Conservation (phyloP, 2,888 invertebrate genomes). For the Epinotia ramella region DNA sequence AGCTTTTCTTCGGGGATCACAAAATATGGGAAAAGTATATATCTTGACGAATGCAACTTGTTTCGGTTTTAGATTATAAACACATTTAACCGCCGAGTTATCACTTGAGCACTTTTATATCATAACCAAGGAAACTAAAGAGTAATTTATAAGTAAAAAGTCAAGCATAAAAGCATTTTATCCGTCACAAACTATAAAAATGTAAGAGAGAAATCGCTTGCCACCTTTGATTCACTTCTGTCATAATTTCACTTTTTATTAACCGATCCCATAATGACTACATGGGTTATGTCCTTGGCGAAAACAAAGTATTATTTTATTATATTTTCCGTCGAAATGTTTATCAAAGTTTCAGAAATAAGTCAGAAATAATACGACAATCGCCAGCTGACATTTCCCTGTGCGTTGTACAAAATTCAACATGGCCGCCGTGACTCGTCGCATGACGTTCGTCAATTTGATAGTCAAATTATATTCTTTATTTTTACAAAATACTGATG, state of each 20-base stretch:
- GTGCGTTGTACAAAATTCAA: slow-evolving; percentile 84
- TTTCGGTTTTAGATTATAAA: slow-evolving; percentile 47
- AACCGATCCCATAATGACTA: slow-evolving; percentile 54
- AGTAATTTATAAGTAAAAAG: slow-evolving; percentile 68
- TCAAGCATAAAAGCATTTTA: slow-evolving; percentile 73
- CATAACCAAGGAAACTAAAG: slow-evolving; percentile 71
- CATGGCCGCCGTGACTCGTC: slow-evolving; percentile 80
- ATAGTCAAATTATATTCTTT: slow-evolving; percentile 57
- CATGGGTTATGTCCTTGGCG: slow-evolving; percentile 49
- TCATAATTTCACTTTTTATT: slow-evolving; percentile 75
- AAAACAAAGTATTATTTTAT: slow-evolving; percentile 55
- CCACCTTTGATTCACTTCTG: slow-evolving; percentile 76
- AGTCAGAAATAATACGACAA: slow-evolving; percentile 73
- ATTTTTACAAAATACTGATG: neutral
- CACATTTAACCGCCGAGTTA: slow-evolving; percentile 64
- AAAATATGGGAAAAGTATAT: slow-evolving; percentile 62
- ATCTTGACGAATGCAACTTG: slow-evolving; percentile 61
- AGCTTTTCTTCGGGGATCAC: slow-evolving; percentile 60
- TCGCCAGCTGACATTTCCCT: slow-evolving; percentile 85
- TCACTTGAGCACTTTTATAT: slow-evolving; percentile 72
- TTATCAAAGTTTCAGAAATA: slow-evolving; percentile 67
- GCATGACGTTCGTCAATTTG: slow-evolving; percentile 73
- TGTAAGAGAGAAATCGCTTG: slow-evolving; percentile 81
- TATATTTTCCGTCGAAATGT: slow-evolving; percentile 60
- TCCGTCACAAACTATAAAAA: slow-evolving; percentile 82